Evolutionary conservation across 2,888 invertebrate genomes (phyloP).

Genomic region (Noctua janthe): DNA sequence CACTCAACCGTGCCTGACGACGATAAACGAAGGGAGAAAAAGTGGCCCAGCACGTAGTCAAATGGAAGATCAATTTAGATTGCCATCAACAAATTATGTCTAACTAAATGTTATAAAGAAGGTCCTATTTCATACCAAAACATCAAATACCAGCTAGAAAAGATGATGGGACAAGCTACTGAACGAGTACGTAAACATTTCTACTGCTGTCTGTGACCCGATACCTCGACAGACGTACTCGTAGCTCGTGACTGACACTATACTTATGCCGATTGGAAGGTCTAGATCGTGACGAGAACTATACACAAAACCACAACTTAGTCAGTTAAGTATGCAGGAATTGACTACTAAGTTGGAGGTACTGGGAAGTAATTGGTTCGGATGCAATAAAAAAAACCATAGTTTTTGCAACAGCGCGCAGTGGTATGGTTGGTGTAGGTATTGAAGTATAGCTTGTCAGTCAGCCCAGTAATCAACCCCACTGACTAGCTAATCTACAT

Average conservation of each 20-base stretch:
- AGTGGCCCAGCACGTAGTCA: neutral
- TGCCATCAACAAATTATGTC: neutral
- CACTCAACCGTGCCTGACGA: neutral
- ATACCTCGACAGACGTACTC: conserved; percentile 21
- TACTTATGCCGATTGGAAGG: conserved; percentile 25
- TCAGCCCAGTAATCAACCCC: too few species aligned
- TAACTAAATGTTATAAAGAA: neutral
- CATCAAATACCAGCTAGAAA: neutral
- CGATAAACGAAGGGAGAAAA: neutral
- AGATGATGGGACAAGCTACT: neutral
- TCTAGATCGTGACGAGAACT: conserved; percentile 49
- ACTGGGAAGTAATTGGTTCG: neutral
- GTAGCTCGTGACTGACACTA: conserved; percentile 46
- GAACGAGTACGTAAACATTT: conserved; percentile 4
- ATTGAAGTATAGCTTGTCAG: neutral
- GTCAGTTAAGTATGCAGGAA: neutral
- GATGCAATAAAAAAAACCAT: neutral
- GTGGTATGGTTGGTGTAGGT: neutral
- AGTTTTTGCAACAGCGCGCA: neutral
- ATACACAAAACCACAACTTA: conserved; percentile 26
- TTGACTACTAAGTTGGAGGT: conserved; percentile 15
- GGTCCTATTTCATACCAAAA: neutral
- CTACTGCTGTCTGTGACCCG: conserved; percentile 15
- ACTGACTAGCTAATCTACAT: neutral
- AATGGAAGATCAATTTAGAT: neutral